Evolutionary conservation across 92 coral and sea anemone species (phyloP), one percentile per base, ranked within the genome.

Genomic region (Parazoanthus atlanticus): DNA sequence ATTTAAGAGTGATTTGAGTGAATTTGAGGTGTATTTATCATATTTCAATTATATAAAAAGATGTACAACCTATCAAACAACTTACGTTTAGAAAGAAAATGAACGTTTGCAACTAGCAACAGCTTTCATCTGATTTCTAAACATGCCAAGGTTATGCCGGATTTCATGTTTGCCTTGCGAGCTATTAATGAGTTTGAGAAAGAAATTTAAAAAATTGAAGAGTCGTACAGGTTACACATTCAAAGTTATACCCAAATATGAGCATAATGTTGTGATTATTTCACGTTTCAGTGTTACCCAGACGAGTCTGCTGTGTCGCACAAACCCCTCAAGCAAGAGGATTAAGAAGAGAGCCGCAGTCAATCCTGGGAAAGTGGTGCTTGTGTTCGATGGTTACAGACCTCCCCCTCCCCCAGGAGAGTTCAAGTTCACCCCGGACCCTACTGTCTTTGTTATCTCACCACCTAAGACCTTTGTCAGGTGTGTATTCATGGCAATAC

Each of bases 371-470:
- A 85, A 83, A 74, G 88, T 65, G 26, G 96, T 93, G 32, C 80
- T 89, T 6, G 89, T 91, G 5, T 96, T 96, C 89, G 98, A 96
- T 85, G 98, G 98, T 56, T 94, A 89, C 82, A 86, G 25, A 38
- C 98, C 98, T 38, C 73, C 85, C 49, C 82, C 94, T 28, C 94
- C 96, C 36, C 89, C 89, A 8, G 94, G 88, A 0, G 86, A 76
- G 78, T 96, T 96, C 73, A 43, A 69, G 31, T 94, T 91, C 87
- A 93, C 94, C 12, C 95, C 98, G 13, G 98, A 96, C 88, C 98
- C 98, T 15, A 83, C 65, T 61, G 85, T 94, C 19, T 74, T 28
- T 56, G 31, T 70, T 47, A 93, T 96, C 77, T 31, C 47, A 26
- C 98, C 98, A 25, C 82, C 75, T 21, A 89, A 74, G 74, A 84